Percentiles rank a stretch among this genome's conserved stretches.
Conservation (phyloP, 1,140 invertebrate species). For the Heliconius melpomene region DNA sequence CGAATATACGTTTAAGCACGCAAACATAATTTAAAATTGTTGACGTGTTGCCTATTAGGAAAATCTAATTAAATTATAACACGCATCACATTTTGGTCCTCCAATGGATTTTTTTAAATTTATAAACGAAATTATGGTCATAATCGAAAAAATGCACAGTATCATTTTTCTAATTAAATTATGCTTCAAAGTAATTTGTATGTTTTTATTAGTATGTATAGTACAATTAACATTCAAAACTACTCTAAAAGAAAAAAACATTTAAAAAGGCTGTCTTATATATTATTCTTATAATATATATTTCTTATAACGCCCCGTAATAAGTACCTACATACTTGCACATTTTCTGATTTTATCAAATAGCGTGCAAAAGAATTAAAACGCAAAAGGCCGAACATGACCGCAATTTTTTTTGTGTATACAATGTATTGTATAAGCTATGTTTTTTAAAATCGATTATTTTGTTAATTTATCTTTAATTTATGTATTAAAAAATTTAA, state of each 20-base stretch:
- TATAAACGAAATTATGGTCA: no score
- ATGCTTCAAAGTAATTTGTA: neutral
- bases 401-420: neutral
- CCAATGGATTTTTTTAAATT: no score
- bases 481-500: no score
- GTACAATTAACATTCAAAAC: neutral
- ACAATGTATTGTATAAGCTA: neutral
- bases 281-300: neutral
- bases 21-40: conserved; percentile 2
- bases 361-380: neutral
- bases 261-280: neutral
- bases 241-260: neutral
- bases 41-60: neutral
- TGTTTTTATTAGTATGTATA: no score
- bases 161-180: neutral
- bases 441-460: no score
- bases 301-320: neutral
- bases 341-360: conserved; percentile 7
- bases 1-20: neutral
- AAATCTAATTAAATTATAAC: neutral
- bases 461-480: no score
- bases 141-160: neutral
- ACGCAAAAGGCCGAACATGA: neutral
- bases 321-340: neutral
- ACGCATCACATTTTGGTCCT: neutral